Evolutionary conservation across 2,113 vertebrate species (phyloP).

Genomic region (Rhinopithecus roxellana): DNA sequence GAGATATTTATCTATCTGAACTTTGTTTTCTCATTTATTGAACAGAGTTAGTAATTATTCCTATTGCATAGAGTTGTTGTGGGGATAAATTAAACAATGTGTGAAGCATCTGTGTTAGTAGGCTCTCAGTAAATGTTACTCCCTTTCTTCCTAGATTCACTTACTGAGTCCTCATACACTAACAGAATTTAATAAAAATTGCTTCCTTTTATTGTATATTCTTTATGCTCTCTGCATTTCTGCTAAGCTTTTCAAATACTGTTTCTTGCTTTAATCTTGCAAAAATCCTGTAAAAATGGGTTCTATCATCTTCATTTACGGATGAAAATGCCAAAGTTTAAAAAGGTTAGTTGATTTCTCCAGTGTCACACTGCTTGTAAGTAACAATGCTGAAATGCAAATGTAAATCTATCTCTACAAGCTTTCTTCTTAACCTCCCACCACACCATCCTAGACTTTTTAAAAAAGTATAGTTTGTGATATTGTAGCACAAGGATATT

Average conservation of each 20-base stretch:
- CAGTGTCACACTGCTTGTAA: neutral
- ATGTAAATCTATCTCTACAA: neutral
- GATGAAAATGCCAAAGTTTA: neutral
- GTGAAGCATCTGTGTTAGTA: neutral
- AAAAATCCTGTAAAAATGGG: neutral
- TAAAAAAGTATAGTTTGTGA: neutral
- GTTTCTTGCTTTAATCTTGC: neutral
- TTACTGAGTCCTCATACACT: neutral
- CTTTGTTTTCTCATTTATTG: neutral
- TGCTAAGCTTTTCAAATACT: neutral
- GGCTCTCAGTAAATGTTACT: neutral
- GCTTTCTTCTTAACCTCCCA: neutral
- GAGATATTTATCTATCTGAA: neutral
- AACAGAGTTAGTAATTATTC: neutral
- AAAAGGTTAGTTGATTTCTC: neutral
- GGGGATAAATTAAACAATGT: neutral
- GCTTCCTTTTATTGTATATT: neutral
- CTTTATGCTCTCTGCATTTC: neutral
- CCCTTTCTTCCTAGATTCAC: neutral
- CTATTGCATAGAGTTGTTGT: neutral
- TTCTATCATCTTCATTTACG: neutral
- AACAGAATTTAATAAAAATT: constrained; percentile 28
- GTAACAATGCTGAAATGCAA: neutral
- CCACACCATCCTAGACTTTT: neutral
- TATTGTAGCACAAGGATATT: neutral